A percentile compares a stretch with the other conserved stretches of the same genome.
phyloP scores from a whole-genome alignment of 2,113 vertebrate genomes.

The Archocentrus centrarchus region DNA sequence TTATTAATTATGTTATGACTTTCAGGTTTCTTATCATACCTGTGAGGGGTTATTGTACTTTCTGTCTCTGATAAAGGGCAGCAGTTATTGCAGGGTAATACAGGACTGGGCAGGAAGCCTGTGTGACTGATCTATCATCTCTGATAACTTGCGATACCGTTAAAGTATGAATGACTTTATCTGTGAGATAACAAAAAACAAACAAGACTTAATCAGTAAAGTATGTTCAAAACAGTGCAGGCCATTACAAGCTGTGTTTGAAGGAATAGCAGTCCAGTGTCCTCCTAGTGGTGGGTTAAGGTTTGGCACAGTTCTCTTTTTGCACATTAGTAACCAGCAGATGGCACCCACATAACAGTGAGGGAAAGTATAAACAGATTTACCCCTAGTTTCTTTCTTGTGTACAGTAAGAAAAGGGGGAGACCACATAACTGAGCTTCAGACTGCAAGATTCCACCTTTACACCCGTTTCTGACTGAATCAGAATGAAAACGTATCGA shows the following conservation, averaged over 20 bases:
- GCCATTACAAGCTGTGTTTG: background rate
- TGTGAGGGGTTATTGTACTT: slow-evolving; percentile 29
- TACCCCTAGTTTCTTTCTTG: background rate
- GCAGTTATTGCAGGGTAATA: slow-evolving; percentile 1
- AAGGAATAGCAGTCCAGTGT: background rate
- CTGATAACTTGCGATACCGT: slow-evolving; percentile 32
- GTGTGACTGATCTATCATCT: background rate
- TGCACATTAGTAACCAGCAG: slow-evolving; percentile 62
- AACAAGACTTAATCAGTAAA: slow-evolving; percentile 5
- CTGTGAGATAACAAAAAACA: slow-evolving; percentile 30
- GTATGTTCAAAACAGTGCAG: background rate
- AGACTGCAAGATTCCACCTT: background rate
- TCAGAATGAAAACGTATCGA: background rate
- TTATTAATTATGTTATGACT: slow-evolving; percentile 3
- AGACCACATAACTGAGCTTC: background rate
- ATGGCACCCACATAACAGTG: slow-evolving; percentile 58
- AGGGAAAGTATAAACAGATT: background rate
- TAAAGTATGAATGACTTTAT: slow-evolving; percentile 3
- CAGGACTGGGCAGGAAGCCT: background rate
- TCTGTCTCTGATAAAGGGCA: slow-evolving; percentile 22
- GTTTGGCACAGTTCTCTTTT: background rate
- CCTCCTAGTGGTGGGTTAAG: slow-evolving; percentile 42
- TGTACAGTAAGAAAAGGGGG: background rate
- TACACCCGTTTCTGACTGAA: background rate
- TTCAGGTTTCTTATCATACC: background rate